Conservation (phyloP, 1,140 invertebrate genomes). For the Alviniconcha marisindica region DNA sequence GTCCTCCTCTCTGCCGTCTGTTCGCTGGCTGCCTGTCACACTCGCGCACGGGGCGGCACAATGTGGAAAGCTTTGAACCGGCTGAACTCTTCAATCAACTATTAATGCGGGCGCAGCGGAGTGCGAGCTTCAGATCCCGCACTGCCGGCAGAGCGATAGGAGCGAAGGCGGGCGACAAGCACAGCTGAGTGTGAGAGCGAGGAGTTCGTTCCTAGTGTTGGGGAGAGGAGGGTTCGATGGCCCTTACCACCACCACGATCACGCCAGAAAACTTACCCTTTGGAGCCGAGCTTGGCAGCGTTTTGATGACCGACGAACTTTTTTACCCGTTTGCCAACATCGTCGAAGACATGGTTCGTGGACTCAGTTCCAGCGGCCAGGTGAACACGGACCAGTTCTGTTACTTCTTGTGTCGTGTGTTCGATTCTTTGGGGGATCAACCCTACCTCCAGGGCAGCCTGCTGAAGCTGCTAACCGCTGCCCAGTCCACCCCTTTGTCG, state of each 20-base stretch:
- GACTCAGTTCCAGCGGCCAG: slow-evolving; percentile 20
- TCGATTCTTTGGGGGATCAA: slow-evolving; percentile 24
- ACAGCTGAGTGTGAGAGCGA: neutral
- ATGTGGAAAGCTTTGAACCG: slow-evolving; percentile 41
- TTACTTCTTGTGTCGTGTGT: slow-evolving; percentile 41
- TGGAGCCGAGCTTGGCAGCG: slow-evolving; percentile 9
- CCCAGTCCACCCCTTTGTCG: slow-evolving; percentile 30
- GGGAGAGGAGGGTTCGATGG: neutral
- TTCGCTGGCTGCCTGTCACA: slow-evolving; percentile 18
- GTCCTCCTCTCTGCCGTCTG: neutral
- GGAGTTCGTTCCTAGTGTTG: too few relatives aligned
- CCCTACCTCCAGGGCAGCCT: slow-evolving; percentile 35
- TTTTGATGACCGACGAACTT: slow-evolving; percentile 34
- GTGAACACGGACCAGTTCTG: slow-evolving; percentile 41
- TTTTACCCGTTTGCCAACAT: slow-evolving; percentile 31
- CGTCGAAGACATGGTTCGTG: slow-evolving; percentile 38
- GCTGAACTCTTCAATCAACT: slow-evolving; percentile 40
- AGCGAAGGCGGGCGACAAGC: slow-evolving; percentile 19
- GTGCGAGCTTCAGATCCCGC: slow-evolving; percentile 19
- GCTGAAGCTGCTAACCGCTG: slow-evolving; percentile 34
- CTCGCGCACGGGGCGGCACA: slow-evolving; percentile 21
- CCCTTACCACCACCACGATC: neutral
- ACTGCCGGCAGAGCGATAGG: slow-evolving; percentile 11
- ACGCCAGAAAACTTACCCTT: neutral
- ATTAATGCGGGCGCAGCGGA: slow-evolving; percentile 38